Evolutionary conservation across 2,113 vertebrate species (phyloP), one percentile per base, ranked within the genome.

Genomic region (Phainopepla nitens): DNA sequence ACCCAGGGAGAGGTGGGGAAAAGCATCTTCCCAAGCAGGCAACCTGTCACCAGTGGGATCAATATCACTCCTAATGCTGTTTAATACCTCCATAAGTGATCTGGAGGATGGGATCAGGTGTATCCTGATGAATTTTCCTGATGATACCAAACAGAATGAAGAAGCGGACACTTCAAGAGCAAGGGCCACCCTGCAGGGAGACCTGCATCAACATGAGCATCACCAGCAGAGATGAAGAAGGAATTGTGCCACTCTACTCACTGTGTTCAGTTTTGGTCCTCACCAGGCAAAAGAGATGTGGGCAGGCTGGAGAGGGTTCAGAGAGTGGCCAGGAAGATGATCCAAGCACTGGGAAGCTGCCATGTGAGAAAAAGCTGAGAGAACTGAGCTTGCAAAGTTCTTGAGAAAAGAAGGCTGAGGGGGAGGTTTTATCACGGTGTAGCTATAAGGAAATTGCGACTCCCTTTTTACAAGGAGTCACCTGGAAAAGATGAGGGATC

Each of bases 11-110:
- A 24, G 41, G 41, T 11, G 65, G 20, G 2, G 13, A 56, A 62
- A 31, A 71, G 8, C 29, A 71, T n/a, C 39, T 61, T 47, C 41
- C 50, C 16, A 31, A 56, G 31, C 8, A 10, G 17, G 24, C 24
- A 56, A 2, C 11, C 35, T 35, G 15, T 54, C 49, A 28, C 15
- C 47, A 54, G 41, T 9, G n/a, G 75, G n/a, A 47, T 49, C 0
- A 0, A 27, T 18, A 35, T 6, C 0, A 0, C 35, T 21, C 35
- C 49, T 29, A 56, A 3, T 0, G 1, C 49, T 71, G 42, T 25
- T 35, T 6, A 35, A 13, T 7, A 15, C 27, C 57, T 12, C 75
- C 13, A 11, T 5, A 14, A 54, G 5, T 6, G 4, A 42, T 19
- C 42, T 56, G 50, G 42, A 35, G 42, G 17, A 64, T 57, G 42